Evolutionary conservation across 2,113 vertebrate species (phyloP), one percentile per base, ranked within the genome.

Genomic region (Calyptommatus sinebrachiatus): DNA sequence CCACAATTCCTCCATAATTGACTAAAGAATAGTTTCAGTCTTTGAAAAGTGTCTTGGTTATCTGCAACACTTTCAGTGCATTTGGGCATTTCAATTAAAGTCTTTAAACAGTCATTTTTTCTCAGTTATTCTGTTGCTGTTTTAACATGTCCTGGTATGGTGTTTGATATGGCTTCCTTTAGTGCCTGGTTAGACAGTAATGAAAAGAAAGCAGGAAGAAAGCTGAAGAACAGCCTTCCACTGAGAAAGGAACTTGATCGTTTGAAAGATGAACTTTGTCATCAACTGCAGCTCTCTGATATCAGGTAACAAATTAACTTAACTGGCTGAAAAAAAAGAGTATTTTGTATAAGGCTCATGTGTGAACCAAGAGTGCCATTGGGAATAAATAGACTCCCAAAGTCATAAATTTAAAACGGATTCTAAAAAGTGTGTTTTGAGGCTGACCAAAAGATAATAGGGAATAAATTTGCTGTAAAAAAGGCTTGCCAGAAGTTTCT

Each of bases 121-220:
- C 28, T 8, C 26, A 73, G 24, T 67, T 67, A 24, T 57, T 29
- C n/a, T 50, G 8, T 61, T 48, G 8, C 65, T 60, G 2, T 84
- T 73, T 57, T 48, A 65, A 79, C 62, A 46, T 86, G 61, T 78
- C 46, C 26, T 78, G 65, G 26, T 63, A 24, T 86, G 31, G 12
- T 76, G 68, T 71, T 76, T 91, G 84, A 84, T 14, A 11, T n/a
- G n/a, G 12, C 14, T 18, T 18, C 14, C 12, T 18, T 57, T 57
- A 99, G 98, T 85, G 93, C 94, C 67, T 99, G 98, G 98, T 87
- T 99, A 87, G 95, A 94, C 84, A 95, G 90, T 79, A 97, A 97
- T 22, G 95, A 95, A 80, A 80, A 93, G 2, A 91, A 90, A 76
- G 98, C 98, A 5, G 72, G 90, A 5, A 94, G 94, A 91, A 99